These are phyloP conservation scores for Trichopria drosophilae DNA, from an alignment of 2,888 invertebrate genomes.

Conservation along the genomic window DNA sequence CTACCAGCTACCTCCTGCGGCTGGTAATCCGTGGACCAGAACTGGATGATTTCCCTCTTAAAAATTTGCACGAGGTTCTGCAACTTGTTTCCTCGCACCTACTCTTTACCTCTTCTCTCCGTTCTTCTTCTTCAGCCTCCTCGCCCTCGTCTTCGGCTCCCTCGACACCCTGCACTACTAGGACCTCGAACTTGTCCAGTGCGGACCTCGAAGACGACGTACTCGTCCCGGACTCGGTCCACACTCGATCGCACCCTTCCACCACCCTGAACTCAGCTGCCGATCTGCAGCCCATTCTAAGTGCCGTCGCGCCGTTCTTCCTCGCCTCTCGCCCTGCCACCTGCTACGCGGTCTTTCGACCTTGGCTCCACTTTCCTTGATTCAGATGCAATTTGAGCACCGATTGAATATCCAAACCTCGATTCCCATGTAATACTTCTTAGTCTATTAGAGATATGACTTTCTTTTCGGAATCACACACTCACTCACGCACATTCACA, in stretches of 20 bases:
- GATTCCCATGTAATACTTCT: not conserved
- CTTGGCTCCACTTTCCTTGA: not conserved
- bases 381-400: too few relatives aligned
- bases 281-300: slow-evolving; percentile 52
- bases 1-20: slow-evolving; percentile 62
- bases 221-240: slow-evolving; percentile 36
- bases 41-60: not conserved
- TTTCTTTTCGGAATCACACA: not conserved
- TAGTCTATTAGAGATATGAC: not conserved
- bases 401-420: too few relatives aligned
- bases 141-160: slow-evolving; percentile 18
- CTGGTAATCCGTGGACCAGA: not conserved
- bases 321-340: slow-evolving; percentile 13
- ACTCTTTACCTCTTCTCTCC: slow-evolving; percentile 24
- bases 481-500: not conserved
- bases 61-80: not conserved
- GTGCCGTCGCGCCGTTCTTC: slow-evolving; percentile 33
- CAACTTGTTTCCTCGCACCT: slow-evolving; percentile 6
- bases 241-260: slow-evolving; percentile 44
- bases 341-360: not conserved
- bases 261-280: slow-evolving; percentile 45
- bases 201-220: slow-evolving; percentile 34
- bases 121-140: slow-evolving; percentile 20
- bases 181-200: slow-evolving; percentile 35
- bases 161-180: slow-evolving; percentile 34